Evolutionary conservation across 2,113 vertebrate species (phyloP).

Genomic region (Myiopsitta monachus): DNA sequence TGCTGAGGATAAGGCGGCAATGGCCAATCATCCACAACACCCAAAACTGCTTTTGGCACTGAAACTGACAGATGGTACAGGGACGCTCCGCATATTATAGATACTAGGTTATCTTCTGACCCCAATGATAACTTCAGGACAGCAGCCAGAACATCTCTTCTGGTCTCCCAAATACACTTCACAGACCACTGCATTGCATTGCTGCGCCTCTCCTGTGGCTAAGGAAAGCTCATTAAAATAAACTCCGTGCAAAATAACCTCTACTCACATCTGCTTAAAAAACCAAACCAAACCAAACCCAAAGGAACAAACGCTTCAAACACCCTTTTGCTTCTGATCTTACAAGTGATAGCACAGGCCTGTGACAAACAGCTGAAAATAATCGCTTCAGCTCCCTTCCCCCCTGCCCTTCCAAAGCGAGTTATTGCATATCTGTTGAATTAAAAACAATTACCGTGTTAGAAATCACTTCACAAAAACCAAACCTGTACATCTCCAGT

Average conservation of each 20-base stretch:
- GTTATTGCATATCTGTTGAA: too few relatives aligned
- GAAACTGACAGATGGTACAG: background rate
- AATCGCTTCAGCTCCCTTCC: too few relatives aligned
- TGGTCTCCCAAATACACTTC: background rate
- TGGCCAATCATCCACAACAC: background rate
- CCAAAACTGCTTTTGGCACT: background rate
- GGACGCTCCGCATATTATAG: background rate
- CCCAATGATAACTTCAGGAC: background rate
- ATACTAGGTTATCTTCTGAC: background rate
- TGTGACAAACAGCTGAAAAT: too few relatives aligned
- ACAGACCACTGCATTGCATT: background rate
- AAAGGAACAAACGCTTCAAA: too few relatives aligned
- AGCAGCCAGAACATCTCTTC: background rate
- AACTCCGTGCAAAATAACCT: background rate
- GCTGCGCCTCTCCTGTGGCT: background rate
- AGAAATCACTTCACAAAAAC: too few relatives aligned
- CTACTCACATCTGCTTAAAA: too few relatives aligned
- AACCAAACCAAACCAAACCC: too few relatives aligned
- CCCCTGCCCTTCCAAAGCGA: too few relatives aligned
- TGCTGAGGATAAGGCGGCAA: background rate
- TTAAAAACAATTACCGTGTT: too few relatives aligned
- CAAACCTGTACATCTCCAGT: too few relatives aligned
- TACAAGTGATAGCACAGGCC: too few relatives aligned
- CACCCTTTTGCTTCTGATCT: too few relatives aligned
- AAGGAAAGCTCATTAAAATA: background rate